phyloP scores from a whole-genome alignment of 2,888 invertebrate genomes.

The Plemyria rubiginata region DNA sequence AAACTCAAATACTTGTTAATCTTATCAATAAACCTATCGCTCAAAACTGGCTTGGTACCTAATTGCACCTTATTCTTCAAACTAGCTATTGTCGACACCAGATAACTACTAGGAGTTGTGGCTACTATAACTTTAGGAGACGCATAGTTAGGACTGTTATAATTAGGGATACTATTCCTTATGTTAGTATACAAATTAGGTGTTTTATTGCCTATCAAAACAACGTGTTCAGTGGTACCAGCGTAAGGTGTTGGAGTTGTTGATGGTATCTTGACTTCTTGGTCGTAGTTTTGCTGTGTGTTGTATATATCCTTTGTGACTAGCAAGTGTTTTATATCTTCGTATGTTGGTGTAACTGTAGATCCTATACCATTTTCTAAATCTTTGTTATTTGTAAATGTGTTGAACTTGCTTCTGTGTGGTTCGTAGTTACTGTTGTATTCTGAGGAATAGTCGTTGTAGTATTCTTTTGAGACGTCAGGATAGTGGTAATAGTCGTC shows the following conservation, averaged over 20 bases:
- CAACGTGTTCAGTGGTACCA: conserved; percentile 58
- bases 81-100: conserved; percentile 66
- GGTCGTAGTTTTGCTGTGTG: conserved; percentile 47
- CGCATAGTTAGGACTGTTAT: conserved; percentile 39
- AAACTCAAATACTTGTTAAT: conserved; percentile 75
- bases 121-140: conserved; percentile 39
- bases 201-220: conserved; percentile 56
- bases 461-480: conserved; percentile 66
- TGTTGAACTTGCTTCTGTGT: conserved; percentile 61
- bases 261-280: conserved; percentile 52
- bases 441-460: conserved; percentile 67
- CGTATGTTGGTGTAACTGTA: conserved; percentile 55
- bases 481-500: conserved; percentile 51
- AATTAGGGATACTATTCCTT: conserved; percentile 46
- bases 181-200: conserved; percentile 64
- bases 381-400: conserved; percentile 42
- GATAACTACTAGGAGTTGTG: conserved; percentile 57
- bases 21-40: conserved; percentile 65
- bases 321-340: conserved; percentile 63
- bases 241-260: conserved; percentile 49
- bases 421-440: conserved; percentile 58
- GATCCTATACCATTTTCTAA: conserved; percentile 34
- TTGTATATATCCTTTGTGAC: conserved; percentile 51
- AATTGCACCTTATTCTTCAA: conserved; percentile 62
- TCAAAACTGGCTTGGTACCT: conserved; percentile 61